Evolutionary conservation across 2,888 invertebrate species (phyloP).

Genomic region (Cataglyphis livida): DNA sequence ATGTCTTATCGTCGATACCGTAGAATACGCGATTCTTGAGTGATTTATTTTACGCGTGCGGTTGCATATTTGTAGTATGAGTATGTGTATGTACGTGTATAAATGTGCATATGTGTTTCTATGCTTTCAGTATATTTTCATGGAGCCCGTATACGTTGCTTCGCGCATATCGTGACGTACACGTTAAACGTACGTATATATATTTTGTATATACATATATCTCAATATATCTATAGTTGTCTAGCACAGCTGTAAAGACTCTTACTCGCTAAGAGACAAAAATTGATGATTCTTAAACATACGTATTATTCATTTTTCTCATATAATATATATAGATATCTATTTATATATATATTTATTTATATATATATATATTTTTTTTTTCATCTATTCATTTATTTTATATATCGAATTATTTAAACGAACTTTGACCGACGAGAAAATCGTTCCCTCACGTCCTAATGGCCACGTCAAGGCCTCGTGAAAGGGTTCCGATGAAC

Average conservation of each 20-base stretch:
- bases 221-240: conserved; percentile 80
- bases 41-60: conserved; percentile 49
- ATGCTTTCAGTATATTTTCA: conserved; percentile 41
- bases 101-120: conserved; percentile 14
- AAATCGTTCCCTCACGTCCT: conserved; percentile 50
- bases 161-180: conserved; percentile 42
- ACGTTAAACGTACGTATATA: conserved; percentile 34
- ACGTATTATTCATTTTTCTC: conserved; percentile 66
- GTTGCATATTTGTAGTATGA: conserved; percentile 47
- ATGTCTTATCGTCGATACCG: conserved; percentile 15
- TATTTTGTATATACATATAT: conserved; percentile 48
- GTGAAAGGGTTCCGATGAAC: conserved; percentile 71
- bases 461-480: conserved; percentile 58
- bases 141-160: conserved; percentile 50
- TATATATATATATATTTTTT: conserved; percentile 58
- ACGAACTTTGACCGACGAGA: conserved; percentile 57
- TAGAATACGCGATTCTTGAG: conserved; percentile 1
- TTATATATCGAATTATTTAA: conserved; percentile 70
- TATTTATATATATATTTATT: conserved; percentile 60
- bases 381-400: conserved; percentile 62
- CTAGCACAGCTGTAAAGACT: conserved; percentile 84
- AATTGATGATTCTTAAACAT: conserved; percentile 73
- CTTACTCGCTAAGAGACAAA: conserved; percentile 78
- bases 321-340: conserved; percentile 64
- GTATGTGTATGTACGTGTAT: not conserved